Conservation (phyloP, 2,888 invertebrate species). For the Exephanes ischioxanthus region DNA sequence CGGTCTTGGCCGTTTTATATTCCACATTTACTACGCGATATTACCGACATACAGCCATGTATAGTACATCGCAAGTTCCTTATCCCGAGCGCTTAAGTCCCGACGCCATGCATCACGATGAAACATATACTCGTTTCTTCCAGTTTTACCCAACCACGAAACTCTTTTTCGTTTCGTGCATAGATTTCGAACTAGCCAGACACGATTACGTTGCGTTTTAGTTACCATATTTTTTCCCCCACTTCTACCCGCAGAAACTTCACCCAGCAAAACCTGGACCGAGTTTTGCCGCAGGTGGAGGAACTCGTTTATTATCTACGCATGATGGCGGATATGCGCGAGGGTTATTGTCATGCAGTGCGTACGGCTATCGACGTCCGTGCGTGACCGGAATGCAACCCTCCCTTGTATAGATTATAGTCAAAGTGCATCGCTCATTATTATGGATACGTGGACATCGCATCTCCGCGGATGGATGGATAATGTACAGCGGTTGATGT, state of each 20-base stretch:
- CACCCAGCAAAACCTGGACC: no score
- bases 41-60: not conserved
- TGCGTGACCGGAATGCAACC: conserved; percentile 51
- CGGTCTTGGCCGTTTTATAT: conserved; percentile 19
- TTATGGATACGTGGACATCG: conserved; percentile 41
- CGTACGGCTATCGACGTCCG: conserved; percentile 25
- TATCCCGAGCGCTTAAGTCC: not conserved
- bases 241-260: not conserved
- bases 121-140: not conserved
- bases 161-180: not conserved
- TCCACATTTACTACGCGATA: not conserved
- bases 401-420: conserved; percentile 34
- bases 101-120: conserved; percentile 1
- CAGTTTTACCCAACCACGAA: conserved; percentile 9
- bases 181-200: conserved; percentile 1
- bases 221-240: not conserved
- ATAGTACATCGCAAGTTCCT: conserved; percentile 9
- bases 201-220: not conserved
- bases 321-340: not conserved
- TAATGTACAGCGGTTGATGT: not conserved
- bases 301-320: not conserved
- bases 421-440: conserved; percentile 51
- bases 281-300: not conserved
- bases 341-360: conserved; percentile 41
- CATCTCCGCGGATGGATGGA: conserved; percentile 23